Evolutionary conservation across 2,797 vertebrate genomes (phyloP).

Genomic region (Gymnothorax reevesii): DNA sequence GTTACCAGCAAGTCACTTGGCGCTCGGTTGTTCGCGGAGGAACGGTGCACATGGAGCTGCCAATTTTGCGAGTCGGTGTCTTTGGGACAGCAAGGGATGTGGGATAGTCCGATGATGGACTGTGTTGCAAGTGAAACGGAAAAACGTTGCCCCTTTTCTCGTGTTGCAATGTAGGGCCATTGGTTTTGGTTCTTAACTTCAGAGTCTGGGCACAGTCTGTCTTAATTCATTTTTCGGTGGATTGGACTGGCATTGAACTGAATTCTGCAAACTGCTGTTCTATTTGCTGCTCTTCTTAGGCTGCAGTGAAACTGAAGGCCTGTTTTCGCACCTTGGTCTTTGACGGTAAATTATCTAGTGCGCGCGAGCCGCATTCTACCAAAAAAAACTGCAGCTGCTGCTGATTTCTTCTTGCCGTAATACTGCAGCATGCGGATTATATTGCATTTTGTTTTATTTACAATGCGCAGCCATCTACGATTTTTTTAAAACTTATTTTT

Average conservation of each 20-base stretch:
- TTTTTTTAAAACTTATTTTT: neutral
- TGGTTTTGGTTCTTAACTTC: neutral
- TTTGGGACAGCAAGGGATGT: neutral
- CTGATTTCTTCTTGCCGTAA: neutral
- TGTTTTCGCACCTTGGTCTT: neutral
- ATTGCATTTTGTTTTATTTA: neutral
- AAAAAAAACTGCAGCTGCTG: neutral
- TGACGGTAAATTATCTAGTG: neutral
- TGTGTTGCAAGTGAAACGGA: neutral
- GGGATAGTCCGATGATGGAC: neutral
- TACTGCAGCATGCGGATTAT: neutral
- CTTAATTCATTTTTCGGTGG: neutral
- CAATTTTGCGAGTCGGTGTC: conserved; percentile 23
- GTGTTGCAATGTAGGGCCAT: neutral
- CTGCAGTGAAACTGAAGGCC: neutral
- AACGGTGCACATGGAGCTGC: conserved; percentile 49
- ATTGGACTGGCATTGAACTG: neutral
- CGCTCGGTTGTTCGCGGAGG: conserved; percentile 40
- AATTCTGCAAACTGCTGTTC: neutral
- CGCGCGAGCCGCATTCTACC: neutral
- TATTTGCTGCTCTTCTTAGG: neutral
- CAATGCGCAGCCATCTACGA: neutral
- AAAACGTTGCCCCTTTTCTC: neutral
- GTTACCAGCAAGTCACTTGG: conserved; percentile 48
- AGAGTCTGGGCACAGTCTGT: neutral